These are phyloP conservation scores for Hystrix brachyura DNA, from an alignment of 2,113 vertebrate genomes.

Conservation along the genomic window DNA sequence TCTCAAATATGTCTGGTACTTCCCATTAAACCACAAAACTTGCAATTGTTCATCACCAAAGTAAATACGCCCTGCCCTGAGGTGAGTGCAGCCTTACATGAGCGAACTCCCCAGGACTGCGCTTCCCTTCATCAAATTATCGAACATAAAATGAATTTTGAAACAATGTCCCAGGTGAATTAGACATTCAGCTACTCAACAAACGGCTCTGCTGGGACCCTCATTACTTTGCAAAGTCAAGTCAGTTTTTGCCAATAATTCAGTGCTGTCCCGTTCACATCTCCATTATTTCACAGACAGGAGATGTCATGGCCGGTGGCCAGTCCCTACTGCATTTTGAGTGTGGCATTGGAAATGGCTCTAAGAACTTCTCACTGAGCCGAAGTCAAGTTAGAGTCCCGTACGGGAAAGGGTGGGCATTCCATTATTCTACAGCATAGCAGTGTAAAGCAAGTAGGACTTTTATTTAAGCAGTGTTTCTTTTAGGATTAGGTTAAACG, in stretches of 20 bases:
- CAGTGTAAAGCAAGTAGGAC: slow-evolving; percentile 65
- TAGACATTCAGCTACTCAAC: slow-evolving; percentile 86
- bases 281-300: slow-evolving; percentile 74
- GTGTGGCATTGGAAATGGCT: slow-evolving; percentile 74
- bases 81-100: slow-evolving; percentile 82
- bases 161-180: slow-evolving; percentile 87
- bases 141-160: slow-evolving; percentile 88
- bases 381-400: slow-evolving; percentile 68
- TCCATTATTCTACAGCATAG: slow-evolving; percentile 55
- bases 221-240: slow-evolving; percentile 85
- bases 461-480: slow-evolving; percentile 70
- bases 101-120: slow-evolving; percentile 86
- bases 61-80: slow-evolving; percentile 87
- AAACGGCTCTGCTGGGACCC: slow-evolving; percentile 82
- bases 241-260: slow-evolving; percentile 84
- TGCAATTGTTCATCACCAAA: slow-evolving; percentile 88
- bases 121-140: slow-evolving; percentile 89
- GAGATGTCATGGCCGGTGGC: slow-evolving; percentile 72
- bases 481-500: slow-evolving; percentile 79
- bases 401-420: slow-evolving; percentile 58
- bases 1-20: slow-evolving; percentile 82
- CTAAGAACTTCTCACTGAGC: slow-evolving; percentile 66
- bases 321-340: slow-evolving; percentile 67
- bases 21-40: slow-evolving; percentile 87
- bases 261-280: slow-evolving; percentile 76